A percentile compares a stretch with the other conserved stretches of the same genome.
These are phyloP conservation scores for Phyllostomus hastatus DNA, from an alignment of 2,113 vertebrate species.

Conservation along the genomic window DNA sequence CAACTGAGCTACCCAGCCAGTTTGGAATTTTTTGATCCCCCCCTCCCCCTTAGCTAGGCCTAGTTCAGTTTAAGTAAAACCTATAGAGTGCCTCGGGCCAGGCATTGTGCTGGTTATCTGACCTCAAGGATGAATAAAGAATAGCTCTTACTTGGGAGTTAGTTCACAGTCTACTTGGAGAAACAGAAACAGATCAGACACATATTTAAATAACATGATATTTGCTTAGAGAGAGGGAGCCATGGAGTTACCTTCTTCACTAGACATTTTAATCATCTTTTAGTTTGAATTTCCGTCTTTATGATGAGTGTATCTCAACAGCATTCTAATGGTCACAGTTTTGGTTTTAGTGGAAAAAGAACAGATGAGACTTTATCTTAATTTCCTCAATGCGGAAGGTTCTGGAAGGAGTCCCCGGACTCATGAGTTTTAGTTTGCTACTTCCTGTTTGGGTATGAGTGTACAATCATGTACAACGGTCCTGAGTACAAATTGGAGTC, in stretches of 20 bases:
- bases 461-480: not conserved
- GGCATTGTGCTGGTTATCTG: not conserved
- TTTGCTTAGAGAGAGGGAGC: not conserved
- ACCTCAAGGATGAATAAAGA: not conserved
- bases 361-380: not conserved
- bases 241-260: not conserved
- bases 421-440: not conserved
- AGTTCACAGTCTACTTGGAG: not conserved
- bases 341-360: not conserved
- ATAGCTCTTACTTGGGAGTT: not conserved
- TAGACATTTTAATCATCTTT: not conserved
- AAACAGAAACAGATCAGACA: not conserved
- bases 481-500: not conserved
- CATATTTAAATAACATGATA: not conserved
- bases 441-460: not conserved
- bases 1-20: not conserved
- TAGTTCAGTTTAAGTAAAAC: not conserved
- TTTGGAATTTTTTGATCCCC: not conserved
- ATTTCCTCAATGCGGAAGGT: not conserved
- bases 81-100: not conserved
- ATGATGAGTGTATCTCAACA: not conserved
- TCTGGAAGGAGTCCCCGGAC: not conserved
- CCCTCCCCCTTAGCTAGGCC: not conserved
- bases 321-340: not conserved
- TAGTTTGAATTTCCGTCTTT: not conserved